Conservation (phyloP, 2,797 vertebrate species). For the Girardinus metallicus region DNA sequence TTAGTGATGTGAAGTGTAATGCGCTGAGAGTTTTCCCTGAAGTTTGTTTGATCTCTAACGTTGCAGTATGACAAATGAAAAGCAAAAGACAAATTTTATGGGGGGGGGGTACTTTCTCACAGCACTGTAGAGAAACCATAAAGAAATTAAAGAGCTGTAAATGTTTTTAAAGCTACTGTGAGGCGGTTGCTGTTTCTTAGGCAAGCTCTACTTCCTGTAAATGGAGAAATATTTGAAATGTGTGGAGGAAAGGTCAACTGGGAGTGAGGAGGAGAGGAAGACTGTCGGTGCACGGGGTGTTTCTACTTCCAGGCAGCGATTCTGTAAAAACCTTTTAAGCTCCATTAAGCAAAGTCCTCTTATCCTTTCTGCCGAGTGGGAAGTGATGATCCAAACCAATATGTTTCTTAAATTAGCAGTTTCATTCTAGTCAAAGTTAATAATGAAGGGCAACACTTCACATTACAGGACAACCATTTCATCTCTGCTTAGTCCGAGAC, state of each 20-base stretch:
- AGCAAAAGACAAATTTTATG: background rate
- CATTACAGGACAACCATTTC: slow-evolving; percentile 2
- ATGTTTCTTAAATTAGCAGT: slow-evolving; percentile 38
- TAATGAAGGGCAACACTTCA: slow-evolving; percentile 20
- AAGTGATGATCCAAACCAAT: slow-evolving; percentile 46
- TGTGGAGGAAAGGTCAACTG: background rate
- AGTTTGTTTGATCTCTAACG: background rate
- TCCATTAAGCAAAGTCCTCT: slow-evolving; percentile 53
- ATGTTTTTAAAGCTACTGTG: background rate
- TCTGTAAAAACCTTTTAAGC: slow-evolving; percentile 62
- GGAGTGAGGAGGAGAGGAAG: slow-evolving; percentile 2
- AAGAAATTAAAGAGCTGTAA: background rate
- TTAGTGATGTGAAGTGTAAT: background rate
- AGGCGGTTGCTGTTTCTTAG: slow-evolving; percentile 2
- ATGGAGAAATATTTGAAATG: background rate
- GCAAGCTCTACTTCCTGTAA: background rate
- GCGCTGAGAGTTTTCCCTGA: too few species aligned
- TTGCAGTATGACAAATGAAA: background rate
- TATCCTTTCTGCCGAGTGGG: slow-evolving; percentile 45
- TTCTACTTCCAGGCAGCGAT: slow-evolving; percentile 58
- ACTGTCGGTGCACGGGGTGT: background rate
- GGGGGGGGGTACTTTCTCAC: background rate
- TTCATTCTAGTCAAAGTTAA: slow-evolving; percentile 32
- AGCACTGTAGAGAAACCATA: too few species aligned
- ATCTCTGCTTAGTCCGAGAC: background rate